Conservation (phyloP, 2,888 invertebrate genomes). For the Cheilosia urbana region DNA sequence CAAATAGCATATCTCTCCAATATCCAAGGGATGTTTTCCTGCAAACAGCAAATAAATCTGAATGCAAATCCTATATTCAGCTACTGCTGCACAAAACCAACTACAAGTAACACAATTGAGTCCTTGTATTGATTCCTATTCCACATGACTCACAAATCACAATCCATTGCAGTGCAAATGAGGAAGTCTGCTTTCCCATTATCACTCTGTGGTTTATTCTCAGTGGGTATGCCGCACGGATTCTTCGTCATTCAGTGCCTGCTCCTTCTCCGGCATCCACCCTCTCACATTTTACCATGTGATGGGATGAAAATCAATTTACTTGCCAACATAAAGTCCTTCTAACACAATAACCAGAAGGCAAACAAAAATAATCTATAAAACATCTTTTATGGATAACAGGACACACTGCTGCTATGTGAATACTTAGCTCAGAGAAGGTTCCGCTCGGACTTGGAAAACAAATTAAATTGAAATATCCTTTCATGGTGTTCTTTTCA, state of each 20-base stretch:
- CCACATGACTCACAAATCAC: constrained; percentile 36
- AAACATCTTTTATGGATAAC: constrained; percentile 31
- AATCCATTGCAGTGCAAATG: constrained; percentile 35
- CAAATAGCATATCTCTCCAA: neutral
- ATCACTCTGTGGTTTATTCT: neutral
- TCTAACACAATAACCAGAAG: neutral
- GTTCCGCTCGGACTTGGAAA: neutral
- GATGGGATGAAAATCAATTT: constrained; percentile 27
- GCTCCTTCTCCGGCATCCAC: neutral
- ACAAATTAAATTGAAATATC: constrained; percentile 37
- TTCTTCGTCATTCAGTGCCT: neutral
- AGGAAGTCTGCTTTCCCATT: constrained; percentile 6
- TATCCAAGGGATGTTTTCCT: neutral
- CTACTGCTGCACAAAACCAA: neutral
- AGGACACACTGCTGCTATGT: neutral
- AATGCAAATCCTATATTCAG: constrained; percentile 1
- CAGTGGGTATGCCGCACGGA: neutral
- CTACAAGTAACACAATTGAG: constrained; percentile 1
- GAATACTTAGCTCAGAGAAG: neutral
- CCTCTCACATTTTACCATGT: neutral
- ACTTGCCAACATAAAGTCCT: neutral
- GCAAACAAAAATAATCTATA: neutral
- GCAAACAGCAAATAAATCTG: constrained; percentile 2
- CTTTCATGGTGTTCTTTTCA: constrained; percentile 1
- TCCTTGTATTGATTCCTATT: constrained; percentile 23